Evolutionary conservation across 2,113 vertebrate species (phyloP).

Genomic region (Neopipo cinnamomea): DNA sequence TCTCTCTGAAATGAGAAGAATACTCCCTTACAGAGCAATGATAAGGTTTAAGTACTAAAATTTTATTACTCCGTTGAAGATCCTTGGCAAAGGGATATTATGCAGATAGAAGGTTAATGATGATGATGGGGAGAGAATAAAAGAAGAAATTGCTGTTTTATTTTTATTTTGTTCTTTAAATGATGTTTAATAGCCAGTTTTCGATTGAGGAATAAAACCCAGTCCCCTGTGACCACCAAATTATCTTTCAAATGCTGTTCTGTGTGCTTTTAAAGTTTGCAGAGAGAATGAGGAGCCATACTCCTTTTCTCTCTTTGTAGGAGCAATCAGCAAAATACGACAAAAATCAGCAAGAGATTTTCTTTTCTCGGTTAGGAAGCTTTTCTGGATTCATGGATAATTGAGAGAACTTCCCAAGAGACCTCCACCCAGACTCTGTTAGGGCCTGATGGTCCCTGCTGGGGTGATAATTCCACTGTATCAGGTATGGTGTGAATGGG

Average conservation of each 20-base stretch:
- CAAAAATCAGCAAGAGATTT: not conserved
- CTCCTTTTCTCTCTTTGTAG: not conserved
- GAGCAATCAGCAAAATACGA: not conserved
- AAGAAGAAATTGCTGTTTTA: constrained; percentile 56
- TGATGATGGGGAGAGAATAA: constrained; percentile 50
- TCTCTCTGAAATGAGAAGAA: constrained; percentile 5
- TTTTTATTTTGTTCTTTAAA: constrained; percentile 65
- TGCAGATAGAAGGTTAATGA: constrained; percentile 62
- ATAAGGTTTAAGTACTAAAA: constrained; percentile 46
- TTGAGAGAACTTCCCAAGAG: not conserved
- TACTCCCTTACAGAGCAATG: constrained; percentile 5
- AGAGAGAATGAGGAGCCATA: not conserved
- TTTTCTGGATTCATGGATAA: not conserved
- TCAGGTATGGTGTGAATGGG: not conserved
- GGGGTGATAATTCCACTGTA: not conserved
- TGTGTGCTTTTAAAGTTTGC: not conserved
- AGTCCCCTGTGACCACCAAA: constrained; percentile 53
- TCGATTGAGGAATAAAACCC: constrained; percentile 42
- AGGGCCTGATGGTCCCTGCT: not conserved
- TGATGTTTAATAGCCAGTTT: constrained; percentile 58
- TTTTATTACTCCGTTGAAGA: constrained; percentile 43
- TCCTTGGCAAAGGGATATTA: constrained; percentile 30
- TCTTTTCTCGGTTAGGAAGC: not conserved
- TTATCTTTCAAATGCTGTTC: not conserved
- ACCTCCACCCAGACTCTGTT: not conserved